Evolutionary conservation across 2,797 vertebrate species (phyloP).

Genomic region (Rousettus madagascariensis): DNA sequence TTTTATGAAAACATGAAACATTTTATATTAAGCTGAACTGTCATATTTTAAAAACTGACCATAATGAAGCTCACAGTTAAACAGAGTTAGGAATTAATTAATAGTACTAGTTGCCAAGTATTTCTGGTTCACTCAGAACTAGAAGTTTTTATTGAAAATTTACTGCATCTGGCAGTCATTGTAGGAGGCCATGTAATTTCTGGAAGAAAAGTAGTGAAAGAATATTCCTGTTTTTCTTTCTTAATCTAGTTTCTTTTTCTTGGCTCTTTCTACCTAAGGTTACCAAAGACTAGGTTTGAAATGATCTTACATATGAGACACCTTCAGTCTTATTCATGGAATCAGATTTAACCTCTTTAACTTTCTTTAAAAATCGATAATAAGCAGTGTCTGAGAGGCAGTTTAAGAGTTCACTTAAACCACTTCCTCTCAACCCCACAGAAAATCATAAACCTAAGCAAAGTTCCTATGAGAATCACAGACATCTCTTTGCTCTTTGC

Average conservation of each 20-base stretch:
- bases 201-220: constrained; percentile 16
- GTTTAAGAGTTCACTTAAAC: constrained; percentile 34
- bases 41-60: neutral
- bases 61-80: constrained; percentile 1
- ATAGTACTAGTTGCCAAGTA: neutral
- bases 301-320: neutral
- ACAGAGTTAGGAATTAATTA: constrained; percentile 39
- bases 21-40: constrained; percentile 40
- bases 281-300: neutral
- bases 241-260: constrained; percentile 43
- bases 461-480: neutral
- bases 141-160: constrained; percentile 48
- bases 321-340: neutral
- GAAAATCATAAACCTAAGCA: neutral
- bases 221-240: constrained; percentile 33
- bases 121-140: constrained; percentile 38
- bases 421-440: constrained; percentile 12
- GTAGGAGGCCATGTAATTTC: neutral
- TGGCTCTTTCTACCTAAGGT: neutral
- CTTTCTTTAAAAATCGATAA: constrained; percentile 46
- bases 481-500: constrained; percentile 14
- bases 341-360: neutral
- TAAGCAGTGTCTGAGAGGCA: neutral
- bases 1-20: constrained; percentile 16
- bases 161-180: constrained; percentile 29